Percentiles rank a stretch among this genome's conserved stretches.
phyloP scores from a whole-genome alignment of 2,797 vertebrate genomes.

The Fistularia tabacaria region DNA sequence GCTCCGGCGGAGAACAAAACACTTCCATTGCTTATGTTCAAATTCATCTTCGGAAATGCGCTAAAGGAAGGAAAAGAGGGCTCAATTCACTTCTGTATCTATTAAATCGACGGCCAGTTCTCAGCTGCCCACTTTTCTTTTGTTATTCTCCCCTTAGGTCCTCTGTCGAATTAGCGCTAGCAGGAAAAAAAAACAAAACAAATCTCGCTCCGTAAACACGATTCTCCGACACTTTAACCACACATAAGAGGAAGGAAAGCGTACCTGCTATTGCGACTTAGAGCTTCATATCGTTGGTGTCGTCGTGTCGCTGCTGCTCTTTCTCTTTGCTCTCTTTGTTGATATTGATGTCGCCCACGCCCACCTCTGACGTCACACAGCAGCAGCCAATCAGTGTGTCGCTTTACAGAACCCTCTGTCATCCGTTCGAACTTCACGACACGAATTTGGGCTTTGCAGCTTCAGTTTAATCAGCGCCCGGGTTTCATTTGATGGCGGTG shows the following conservation, averaged over 20 bases:
- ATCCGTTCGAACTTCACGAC: not conserved
- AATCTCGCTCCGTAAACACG: too few species aligned
- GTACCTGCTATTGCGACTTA: slow-evolving; percentile 51
- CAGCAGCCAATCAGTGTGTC: slow-evolving; percentile 40
- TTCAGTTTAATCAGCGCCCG: not conserved
- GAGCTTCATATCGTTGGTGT: slow-evolving; percentile 49
- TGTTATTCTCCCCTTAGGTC: not conserved
- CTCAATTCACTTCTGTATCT: too few species aligned
- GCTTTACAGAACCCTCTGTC: not conserved
- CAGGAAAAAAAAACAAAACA: not conserved
- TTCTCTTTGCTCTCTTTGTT: slow-evolving; percentile 68
- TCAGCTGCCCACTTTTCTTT: not conserved
- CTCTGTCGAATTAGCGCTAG: too few species aligned
- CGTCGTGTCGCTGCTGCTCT: slow-evolving; percentile 10
- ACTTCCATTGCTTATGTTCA: too few species aligned
- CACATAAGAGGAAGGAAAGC: not conserved
- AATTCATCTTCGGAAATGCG: too few species aligned
- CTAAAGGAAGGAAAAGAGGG: too few species aligned
- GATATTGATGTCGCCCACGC: slow-evolving; percentile 64
- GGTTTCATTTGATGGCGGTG: too few species aligned
- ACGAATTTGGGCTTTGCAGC: not conserved
- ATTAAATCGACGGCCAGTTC: too few species aligned
- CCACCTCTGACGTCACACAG: slow-evolving; percentile 35
- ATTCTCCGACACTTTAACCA: too few species aligned
- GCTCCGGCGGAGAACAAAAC: too few species aligned